Percentiles rank a stretch among this genome's conserved stretches.
Conservation (phyloP, 92 coral and sea anemone genomes). For the Heliopora coerulea region DNA sequence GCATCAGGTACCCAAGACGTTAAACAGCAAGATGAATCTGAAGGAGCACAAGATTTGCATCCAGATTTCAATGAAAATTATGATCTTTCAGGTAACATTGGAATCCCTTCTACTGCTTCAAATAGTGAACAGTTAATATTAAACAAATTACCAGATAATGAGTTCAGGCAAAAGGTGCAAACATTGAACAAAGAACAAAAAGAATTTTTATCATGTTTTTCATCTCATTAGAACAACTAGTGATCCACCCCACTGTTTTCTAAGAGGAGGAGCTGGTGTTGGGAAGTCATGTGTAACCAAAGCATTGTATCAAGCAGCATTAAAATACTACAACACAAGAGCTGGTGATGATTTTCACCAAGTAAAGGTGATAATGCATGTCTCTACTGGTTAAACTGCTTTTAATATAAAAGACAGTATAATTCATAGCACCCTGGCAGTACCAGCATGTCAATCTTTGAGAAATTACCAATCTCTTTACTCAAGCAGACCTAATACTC, state of each 20-base stretch:
- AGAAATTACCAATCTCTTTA: conserved; percentile 60
- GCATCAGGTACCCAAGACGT: conserved; percentile 26
- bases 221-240: conserved; percentile 36
- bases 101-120: conserved; percentile 12
- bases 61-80: conserved; percentile 30
- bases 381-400: neutral
- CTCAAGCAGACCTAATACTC: conserved; percentile 60
- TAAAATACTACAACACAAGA: conserved; percentile 4
- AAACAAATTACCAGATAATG: conserved; percentile 32
- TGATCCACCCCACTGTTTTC: conserved; percentile 13
- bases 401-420: conserved; percentile 46
- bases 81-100: conserved; percentile 15
- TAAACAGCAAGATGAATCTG: conserved; percentile 20
- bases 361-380: conserved; percentile 39
- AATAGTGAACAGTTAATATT: conserved; percentile 18
- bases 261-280: conserved; percentile 21
- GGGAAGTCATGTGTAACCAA: conserved; percentile 12
- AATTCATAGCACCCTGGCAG: conserved; percentile 51
- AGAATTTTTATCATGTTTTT: conserved; percentile 46
- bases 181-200: conserved; percentile 32
- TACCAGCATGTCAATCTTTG: conserved; percentile 61
- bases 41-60: conserved; percentile 31
- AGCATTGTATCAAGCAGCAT: conserved; percentile 13
- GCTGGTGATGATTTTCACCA: conserved; percentile 21
- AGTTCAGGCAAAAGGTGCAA: conserved; percentile 8